Percentiles rank a stretch among this genome's conserved stretches.
Conservation (phyloP, 1,140 invertebrate species). For the Penaeus chinensis region DNA sequence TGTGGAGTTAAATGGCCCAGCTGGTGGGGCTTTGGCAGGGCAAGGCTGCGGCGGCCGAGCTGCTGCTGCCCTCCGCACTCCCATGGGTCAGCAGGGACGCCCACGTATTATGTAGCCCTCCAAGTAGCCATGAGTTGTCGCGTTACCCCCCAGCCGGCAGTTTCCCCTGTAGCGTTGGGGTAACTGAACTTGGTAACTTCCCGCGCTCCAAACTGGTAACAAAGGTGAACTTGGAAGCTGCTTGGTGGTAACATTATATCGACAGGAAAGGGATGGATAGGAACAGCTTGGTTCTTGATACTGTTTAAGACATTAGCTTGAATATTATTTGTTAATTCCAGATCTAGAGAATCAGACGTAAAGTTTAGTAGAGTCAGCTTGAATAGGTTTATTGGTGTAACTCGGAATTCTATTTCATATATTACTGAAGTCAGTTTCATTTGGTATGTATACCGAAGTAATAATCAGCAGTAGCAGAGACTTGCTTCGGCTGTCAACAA, state of each 20-base stretch:
- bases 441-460: too few species aligned
- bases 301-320: too few species aligned
- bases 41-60: background rate
- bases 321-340: too few species aligned
- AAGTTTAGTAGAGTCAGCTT: too few species aligned
- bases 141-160: background rate
- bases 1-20: conserved; percentile 59
- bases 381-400: too few species aligned
- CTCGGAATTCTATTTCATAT: too few species aligned
- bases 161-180: background rate
- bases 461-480: too few species aligned
- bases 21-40: conserved; percentile 41
- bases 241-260: background rate
- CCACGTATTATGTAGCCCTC: conserved; percentile 10
- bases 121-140: background rate
- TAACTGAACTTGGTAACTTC: conserved; percentile 10
- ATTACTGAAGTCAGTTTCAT: too few species aligned
- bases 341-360: too few species aligned
- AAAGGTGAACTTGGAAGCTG: conserved; percentile 5
- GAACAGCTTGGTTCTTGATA: background rate
- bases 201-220: conserved; percentile 16
- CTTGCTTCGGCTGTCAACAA: too few species aligned
- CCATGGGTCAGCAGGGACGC: conserved; percentile 21
- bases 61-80: background rate
- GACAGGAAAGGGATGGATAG: conserved; percentile 19